phyloP scores from a whole-genome alignment of 2,888 invertebrate genomes.

The Cryptocephalus moraei region DNA sequence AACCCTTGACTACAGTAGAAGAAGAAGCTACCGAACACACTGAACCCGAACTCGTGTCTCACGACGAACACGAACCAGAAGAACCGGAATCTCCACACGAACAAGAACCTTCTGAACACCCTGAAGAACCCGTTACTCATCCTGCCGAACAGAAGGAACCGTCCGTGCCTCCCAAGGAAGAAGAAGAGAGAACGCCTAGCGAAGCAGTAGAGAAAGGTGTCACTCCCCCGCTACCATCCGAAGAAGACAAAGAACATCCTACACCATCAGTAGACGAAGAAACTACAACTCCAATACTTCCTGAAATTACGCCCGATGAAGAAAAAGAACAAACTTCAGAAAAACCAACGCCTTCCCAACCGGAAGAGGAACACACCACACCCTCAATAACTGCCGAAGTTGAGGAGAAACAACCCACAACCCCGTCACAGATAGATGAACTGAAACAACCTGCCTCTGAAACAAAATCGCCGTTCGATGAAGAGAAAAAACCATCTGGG shows the following conservation, averaged over 20 bases:
- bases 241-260: too few species aligned
- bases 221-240: too few species aligned
- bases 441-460: conserved; percentile 1
- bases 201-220: too few species aligned
- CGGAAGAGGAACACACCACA: conserved; percentile 3
- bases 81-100: conserved; percentile 30
- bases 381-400: not conserved
- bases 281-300: too few species aligned
- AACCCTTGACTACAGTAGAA: not conserved
- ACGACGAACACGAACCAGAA: not conserved
- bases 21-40: not conserved
- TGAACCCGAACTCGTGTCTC: not conserved
- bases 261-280: too few species aligned
- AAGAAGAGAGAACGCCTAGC: too few species aligned
- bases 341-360: conserved; percentile 1
- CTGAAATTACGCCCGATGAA: too few species aligned
- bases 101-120: too few species aligned
- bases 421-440: conserved; percentile 2
- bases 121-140: conserved; percentile 19
- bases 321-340: conserved; percentile 37
- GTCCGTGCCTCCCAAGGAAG: too few species aligned
- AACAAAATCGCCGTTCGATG: not conserved
- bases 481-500: not conserved
- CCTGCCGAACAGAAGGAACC: conserved; percentile 11
- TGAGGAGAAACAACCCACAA: not conserved